Conservation (phyloP, 2,797 vertebrate species). For the Botia kubotai region DNA sequence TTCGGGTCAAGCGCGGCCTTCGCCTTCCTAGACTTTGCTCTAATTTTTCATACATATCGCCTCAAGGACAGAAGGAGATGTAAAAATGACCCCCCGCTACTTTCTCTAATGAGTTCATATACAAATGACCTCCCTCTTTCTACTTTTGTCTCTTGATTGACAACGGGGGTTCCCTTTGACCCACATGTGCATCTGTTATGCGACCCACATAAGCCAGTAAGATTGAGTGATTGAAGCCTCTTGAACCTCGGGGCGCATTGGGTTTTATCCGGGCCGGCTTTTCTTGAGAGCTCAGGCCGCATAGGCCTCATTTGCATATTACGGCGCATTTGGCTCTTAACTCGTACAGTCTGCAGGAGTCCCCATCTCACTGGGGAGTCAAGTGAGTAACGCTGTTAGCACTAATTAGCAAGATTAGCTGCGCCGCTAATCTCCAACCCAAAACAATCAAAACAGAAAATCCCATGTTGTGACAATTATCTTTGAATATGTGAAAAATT, state of each 20-base stretch:
- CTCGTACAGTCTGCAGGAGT: conserved; percentile 31
- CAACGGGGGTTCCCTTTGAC: conserved; percentile 80
- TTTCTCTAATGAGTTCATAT: conserved; percentile 62
- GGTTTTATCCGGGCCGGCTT: conserved; percentile 21
- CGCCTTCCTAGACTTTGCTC: conserved; percentile 15
- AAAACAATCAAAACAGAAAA: conserved; percentile 56
- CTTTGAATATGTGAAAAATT: conserved; percentile 46
- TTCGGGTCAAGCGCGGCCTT: conserved; percentile 37
- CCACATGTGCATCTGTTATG: conserved; percentile 79
- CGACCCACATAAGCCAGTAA: conserved; percentile 75
- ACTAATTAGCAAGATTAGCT: conserved; percentile 68
- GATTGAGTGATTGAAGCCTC: conserved; percentile 74
- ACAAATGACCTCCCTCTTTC: conserved; percentile 56
- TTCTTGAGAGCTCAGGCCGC: background rate
- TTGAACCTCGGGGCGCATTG: conserved; percentile 41
- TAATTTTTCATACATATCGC: conserved; percentile 53
- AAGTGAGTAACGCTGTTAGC: conserved; percentile 54
- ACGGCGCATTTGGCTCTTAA: conserved; percentile 36
- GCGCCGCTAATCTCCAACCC: conserved; percentile 58
- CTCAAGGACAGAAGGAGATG: conserved; percentile 51
- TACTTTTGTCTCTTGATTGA: conserved; percentile 75
- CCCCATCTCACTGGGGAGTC: conserved; percentile 49
- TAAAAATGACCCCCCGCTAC: conserved; percentile 52
- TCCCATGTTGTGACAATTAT: conserved; percentile 49
- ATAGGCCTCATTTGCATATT: conserved; percentile 40